Evolutionary conservation across 2,113 vertebrate species (phyloP).

Genomic region (Pitta sordida): DNA sequence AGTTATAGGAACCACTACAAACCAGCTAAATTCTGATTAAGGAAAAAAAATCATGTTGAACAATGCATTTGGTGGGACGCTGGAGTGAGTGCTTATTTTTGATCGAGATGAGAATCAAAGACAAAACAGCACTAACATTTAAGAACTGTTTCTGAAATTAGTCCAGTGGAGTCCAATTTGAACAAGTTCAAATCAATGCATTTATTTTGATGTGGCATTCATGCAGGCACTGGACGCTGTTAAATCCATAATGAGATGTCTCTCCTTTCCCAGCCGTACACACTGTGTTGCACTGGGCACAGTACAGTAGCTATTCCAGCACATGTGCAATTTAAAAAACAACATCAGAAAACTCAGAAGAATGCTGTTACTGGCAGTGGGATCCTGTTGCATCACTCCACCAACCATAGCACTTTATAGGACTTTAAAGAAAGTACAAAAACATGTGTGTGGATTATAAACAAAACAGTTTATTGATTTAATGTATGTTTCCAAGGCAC

Average conservation of each 20-base stretch:
- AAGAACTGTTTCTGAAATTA: not conserved
- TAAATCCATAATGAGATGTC: not conserved
- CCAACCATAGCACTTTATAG: not conserved
- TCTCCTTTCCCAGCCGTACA: not conserved
- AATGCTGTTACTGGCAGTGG: not conserved
- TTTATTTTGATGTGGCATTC: not conserved
- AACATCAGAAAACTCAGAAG: not conserved
- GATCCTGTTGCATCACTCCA: not conserved
- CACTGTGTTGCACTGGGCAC: not conserved
- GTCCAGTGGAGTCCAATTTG: not conserved
- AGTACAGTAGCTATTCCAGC: not conserved
- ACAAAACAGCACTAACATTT: not conserved
- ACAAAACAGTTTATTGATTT: not conserved
- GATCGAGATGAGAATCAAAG: not conserved
- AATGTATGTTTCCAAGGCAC: not conserved
- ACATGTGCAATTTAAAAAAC: not conserved
- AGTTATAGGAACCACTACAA: not conserved
- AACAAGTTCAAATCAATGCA: not conserved
- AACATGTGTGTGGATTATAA: not conserved
- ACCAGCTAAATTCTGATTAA: not conserved
- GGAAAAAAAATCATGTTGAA: not conserved
- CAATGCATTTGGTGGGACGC: not conserved
- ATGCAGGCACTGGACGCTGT: not conserved
- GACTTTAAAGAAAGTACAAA: not conserved
- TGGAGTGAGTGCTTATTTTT: not conserved